Base-by-base conservation (phyloP, 2,888 invertebrate genomes). In the Erebia epiphron region DNA sequence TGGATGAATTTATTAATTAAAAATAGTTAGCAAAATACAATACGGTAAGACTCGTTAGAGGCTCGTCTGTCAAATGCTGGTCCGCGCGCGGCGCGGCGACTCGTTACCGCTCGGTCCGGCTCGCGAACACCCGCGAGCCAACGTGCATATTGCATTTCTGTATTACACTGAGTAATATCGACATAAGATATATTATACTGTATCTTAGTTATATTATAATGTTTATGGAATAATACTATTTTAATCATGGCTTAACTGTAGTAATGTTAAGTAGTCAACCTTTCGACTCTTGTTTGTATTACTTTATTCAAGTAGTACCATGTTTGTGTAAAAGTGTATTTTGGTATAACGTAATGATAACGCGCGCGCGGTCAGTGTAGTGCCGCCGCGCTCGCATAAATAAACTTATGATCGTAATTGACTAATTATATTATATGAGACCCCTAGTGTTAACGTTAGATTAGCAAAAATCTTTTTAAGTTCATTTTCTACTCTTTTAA, bases 1-100 rank as follows among this genome's bases (percentile, higher is more conserved):
- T 92, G 91, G 91, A 92, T 90, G 92, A 93, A 93, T 93, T 92
- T 93, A 93, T 93, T 92, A 93, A 92, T 92, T 92, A 93, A 93
- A 86, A 92, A 92, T 93, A 93, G 92, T 92, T 92, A 93, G 93
- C 92, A 86, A 92, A 93, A 91, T 93, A 92, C 92, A 92, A 91
- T 92, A 93, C 90, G 91, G 85, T 92, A 93, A 92, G 92, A 91
- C 86, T 90, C 90, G 86, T 89, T 91, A 89, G 89, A 90, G 92
- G 90, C 89, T 90, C 83, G 88, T 89, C 91, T 91, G 92, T 93
- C 92, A 89, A 89, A 86, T 86, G 90, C 83, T 71, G 7, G n/a
- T 3, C 2, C 46, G 70, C 41, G 41, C 67, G 63, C 18, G 75
- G 76, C 77, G 77, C 67, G 75, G 78, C 69, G 72, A 13, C 64